phyloP scores from a whole-genome alignment of 2,888 invertebrate genomes.

The Diachrysia chrysitis region DNA sequence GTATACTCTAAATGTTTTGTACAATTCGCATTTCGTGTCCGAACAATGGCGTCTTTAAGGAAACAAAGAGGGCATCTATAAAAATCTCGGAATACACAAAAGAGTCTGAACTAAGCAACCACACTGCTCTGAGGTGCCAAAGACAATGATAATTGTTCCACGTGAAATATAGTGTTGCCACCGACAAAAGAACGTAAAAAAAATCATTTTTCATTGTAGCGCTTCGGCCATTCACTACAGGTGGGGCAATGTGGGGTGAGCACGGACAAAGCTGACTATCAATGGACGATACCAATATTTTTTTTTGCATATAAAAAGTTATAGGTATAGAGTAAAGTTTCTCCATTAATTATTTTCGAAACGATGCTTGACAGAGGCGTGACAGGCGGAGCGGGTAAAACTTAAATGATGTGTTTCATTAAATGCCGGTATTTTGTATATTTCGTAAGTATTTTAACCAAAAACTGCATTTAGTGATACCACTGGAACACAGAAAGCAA shows the following conservation, averaged over 20 bases:
- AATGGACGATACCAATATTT: conserved; percentile 84
- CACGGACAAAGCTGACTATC: conserved; percentile 84
- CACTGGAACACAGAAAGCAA: conserved; percentile 39
- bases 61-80: conserved; percentile 61
- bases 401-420: conserved; percentile 12
- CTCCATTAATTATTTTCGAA: conserved; percentile 80
- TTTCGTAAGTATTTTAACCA: conserved; percentile 16
- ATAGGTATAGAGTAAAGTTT: conserved; percentile 73
- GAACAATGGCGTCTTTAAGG: conserved; percentile 58
- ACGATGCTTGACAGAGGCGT: conserved; percentile 66
- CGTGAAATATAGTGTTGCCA: conserved; percentile 88
- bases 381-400: conserved; percentile 52
- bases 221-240: conserved; percentile 85
- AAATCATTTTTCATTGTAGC: conserved; percentile 86
- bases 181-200: conserved; percentile 86
- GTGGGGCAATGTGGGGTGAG: conserved; percentile 84
- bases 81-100: conserved; percentile 60
- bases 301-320: conserved; percentile 75
- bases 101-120: conserved; percentile 69
- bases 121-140: conserved; percentile 83
- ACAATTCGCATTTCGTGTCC: conserved; percentile 53
- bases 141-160: conserved; percentile 89
- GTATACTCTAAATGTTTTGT: conserved; percentile 41
- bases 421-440: conserved; percentile 7
- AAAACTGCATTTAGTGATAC: conserved; percentile 32